Conservation (phyloP, 2,113 vertebrate genomes). For the Tapirus terrestris region DNA sequence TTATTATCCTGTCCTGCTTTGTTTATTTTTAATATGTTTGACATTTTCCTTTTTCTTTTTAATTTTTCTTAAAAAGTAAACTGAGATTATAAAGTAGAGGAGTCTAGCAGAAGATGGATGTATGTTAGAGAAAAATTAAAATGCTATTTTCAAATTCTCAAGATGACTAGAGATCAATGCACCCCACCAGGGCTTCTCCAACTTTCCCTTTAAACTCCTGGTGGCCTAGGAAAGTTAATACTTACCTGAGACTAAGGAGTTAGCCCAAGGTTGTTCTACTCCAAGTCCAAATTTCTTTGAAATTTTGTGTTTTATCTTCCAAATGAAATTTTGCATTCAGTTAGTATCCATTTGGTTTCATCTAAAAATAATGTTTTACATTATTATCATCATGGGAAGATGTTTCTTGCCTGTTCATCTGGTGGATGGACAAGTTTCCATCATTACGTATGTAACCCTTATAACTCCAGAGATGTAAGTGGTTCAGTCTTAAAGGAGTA, state of each 20-base stretch:
- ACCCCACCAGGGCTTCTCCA: neutral
- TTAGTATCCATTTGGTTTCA: neutral
- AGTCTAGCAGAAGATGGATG: neutral
- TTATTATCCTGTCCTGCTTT: neutral
- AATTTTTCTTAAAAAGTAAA: neutral
- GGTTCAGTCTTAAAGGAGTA: neutral
- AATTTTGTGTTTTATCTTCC: neutral
- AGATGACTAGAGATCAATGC: neutral
- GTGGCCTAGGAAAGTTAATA: neutral
- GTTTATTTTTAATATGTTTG: neutral
- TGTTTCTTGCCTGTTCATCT: neutral
- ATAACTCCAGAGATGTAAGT: neutral
- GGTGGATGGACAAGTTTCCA: neutral
- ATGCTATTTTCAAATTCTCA: neutral
- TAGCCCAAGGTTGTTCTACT: neutral
- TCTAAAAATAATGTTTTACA: neutral
- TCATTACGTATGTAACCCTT: neutral
- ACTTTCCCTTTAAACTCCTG: neutral
- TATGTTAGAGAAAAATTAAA: neutral
- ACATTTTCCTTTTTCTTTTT: neutral
- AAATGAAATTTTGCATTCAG: neutral
- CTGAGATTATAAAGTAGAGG: neutral
- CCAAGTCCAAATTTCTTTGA: neutral
- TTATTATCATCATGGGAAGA: neutral
- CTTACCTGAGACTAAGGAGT: neutral